Percentiles rank a stretch among this genome's conserved stretches.
These are phyloP conservation scores for Lasioglossum figueresi DNA, from an alignment of 2,888 invertebrate genomes.

Conservation along the genomic window DNA sequence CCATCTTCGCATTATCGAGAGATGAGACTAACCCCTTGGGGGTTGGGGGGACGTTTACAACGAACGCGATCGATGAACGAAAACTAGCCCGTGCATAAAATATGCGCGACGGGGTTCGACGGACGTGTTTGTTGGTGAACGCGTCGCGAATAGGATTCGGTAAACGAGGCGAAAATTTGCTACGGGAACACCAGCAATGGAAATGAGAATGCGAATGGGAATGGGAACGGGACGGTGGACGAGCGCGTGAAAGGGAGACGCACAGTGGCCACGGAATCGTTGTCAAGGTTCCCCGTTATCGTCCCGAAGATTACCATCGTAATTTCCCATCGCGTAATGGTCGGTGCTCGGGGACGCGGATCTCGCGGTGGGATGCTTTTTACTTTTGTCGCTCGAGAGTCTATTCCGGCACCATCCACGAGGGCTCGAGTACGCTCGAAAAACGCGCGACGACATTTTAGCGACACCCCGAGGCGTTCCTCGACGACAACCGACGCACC, in stretches of 20 bases:
- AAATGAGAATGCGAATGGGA: background rate
- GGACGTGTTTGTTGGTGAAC: background rate
- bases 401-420: slow-evolving; percentile 46
- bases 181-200: background rate
- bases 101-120: background rate
- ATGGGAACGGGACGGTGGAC: background rate
- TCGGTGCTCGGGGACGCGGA: slow-evolving; percentile 31
- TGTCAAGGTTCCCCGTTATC: slow-evolving; percentile 17
- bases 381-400: slow-evolving; percentile 48
- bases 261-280: slow-evolving; percentile 12
- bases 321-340: slow-evolving; percentile 41
- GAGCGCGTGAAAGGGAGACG: background rate
- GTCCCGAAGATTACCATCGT: slow-evolving; percentile 44
- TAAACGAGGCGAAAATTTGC: background rate
- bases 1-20: too few relatives aligned
- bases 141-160: background rate
- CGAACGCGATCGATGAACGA: background rate
- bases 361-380: slow-evolving; percentile 43
- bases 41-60: background rate
- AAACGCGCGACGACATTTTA: slow-evolving; percentile 43
- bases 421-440: slow-evolving; percentile 45
- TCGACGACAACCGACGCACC: slow-evolving; percentile 35
- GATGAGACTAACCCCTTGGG: background rate
- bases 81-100: background rate
- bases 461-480: slow-evolving; percentile 44